phyloP scores from a whole-genome alignment of 64 coral and sea anemone species.

The Cladopsammia gracilis region DNA sequence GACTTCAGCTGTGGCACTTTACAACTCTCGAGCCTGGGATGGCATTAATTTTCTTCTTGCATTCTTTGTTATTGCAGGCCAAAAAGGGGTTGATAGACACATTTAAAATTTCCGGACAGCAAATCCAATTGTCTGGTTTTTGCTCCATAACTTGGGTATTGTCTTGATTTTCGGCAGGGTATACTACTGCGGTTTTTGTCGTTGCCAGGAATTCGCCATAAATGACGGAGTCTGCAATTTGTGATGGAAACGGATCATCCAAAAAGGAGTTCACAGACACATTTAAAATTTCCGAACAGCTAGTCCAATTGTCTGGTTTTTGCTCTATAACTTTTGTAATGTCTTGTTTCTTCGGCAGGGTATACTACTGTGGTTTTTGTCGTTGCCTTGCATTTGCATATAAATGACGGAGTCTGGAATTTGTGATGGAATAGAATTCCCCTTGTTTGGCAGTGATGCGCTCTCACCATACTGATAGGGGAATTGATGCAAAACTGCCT shows the following conservation, averaged over 20 bases:
- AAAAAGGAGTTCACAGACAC: background rate
- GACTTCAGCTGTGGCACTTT: background rate
- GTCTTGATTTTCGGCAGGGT: background rate
- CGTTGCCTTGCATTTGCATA: background rate
- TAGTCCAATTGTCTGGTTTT: background rate
- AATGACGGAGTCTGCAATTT: background rate
- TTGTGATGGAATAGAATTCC: too few relatives aligned
- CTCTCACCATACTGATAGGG: too few relatives aligned
- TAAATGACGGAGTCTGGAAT: background rate
- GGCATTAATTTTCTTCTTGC: background rate
- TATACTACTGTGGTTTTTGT: background rate
- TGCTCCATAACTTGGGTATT: background rate
- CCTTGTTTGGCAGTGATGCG: too few relatives aligned
- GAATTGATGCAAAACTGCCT: too few relatives aligned
- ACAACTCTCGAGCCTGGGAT: background rate
- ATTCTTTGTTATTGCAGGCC: constrained; percentile 10
- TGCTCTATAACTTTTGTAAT: background rate
- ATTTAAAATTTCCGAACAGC: background rate
- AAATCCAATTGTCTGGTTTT: background rate
- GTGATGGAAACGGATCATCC: too few relatives aligned
- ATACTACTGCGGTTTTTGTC: background rate
- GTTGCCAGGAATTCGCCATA: background rate
- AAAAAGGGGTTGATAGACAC: background rate
- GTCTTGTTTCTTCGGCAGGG: background rate
- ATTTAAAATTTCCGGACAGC: background rate